Evolutionary conservation across 2,113 vertebrate genomes (phyloP).

Genomic region (Eonycteris spelaea): DNA sequence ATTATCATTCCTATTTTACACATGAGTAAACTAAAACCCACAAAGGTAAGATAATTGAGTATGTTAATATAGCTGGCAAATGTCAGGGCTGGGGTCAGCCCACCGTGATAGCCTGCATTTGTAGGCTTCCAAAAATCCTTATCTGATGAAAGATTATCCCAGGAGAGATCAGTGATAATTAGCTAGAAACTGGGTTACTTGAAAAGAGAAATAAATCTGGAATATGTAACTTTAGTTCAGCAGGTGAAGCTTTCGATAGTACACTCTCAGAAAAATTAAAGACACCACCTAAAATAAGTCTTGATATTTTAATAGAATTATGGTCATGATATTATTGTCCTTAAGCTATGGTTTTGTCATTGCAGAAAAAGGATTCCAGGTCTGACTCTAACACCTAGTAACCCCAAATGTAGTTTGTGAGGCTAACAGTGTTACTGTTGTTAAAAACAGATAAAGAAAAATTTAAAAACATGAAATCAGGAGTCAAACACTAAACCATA

Average conservation of each 20-base stretch:
- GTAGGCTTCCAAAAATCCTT: neutral
- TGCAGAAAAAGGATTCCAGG: neutral
- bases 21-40: neutral
- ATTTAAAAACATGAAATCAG: neutral
- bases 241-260: neutral
- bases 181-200: neutral
- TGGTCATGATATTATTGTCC: neutral
- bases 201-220: neutral
- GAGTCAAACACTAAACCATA: neutral
- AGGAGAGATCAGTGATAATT: neutral
- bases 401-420: neutral
- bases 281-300: neutral
- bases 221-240: neutral
- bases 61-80: neutral
- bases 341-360: neutral
- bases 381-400: neutral
- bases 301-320: neutral
- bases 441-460: neutral
- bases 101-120: neutral
- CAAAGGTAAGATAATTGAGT: neutral
- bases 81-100: neutral
- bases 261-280: conserved; percentile 14
- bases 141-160: neutral
- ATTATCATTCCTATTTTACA: neutral
- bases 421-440: neutral